Evolutionary conservation across 2,888 invertebrate genomes (phyloP).

Genomic region (Microctonus aethiopoides): DNA sequence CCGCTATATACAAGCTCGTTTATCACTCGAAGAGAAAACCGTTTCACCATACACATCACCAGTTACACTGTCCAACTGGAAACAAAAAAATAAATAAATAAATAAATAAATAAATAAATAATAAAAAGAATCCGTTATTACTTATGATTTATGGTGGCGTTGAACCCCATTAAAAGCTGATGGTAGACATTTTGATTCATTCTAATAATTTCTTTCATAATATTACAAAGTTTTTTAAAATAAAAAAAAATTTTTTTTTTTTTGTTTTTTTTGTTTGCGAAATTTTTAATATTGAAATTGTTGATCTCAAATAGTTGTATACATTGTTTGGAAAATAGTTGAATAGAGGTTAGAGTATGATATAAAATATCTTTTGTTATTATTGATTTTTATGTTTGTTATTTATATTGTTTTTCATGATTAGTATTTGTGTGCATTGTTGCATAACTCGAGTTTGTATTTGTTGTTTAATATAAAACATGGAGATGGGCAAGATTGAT

Average conservation of each 20-base stretch:
- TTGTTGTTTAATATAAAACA: neutral
- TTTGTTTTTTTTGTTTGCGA: neutral
- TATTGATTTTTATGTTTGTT: neutral
- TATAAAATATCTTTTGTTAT: neutral
- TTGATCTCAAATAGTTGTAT: neutral
- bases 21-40: constrained; percentile 44
- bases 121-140: constrained; percentile 39
- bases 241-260: neutral
- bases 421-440: neutral
- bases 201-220: constrained; percentile 24
- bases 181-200: constrained; percentile 42
- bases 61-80: constrained; percentile 30
- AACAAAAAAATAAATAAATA: constrained; percentile 5
- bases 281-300: too few species aligned
- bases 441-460: neutral
- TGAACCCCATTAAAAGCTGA: constrained; percentile 46
- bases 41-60: constrained; percentile 42
- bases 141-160: constrained; percentile 48
- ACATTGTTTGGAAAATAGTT: neutral
- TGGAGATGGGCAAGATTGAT: neutral
- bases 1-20: constrained; percentile 40
- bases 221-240: neutral
- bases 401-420: neutral
- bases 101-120: constrained; percentile 13
- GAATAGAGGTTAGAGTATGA: neutral